These are phyloP conservation scores for Apistogramma diplotaenia DNA, from an alignment of 2,113 vertebrate genomes.

Conservation along the genomic window DNA sequence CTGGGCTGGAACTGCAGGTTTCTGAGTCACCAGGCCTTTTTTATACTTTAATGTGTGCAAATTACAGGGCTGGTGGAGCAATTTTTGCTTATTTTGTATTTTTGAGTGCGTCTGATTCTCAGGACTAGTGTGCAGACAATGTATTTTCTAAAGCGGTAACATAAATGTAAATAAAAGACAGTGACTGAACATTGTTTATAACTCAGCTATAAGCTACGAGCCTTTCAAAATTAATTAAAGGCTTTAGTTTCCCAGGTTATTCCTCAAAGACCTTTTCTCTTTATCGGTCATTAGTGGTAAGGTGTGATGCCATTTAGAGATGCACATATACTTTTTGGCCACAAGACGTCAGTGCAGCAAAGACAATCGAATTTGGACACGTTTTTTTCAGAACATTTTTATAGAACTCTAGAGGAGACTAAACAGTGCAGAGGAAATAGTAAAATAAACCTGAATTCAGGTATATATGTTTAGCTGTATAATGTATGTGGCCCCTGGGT, in stretches of 20 bases:
- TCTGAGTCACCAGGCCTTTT: constrained; percentile 20
- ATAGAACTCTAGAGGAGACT: not conserved
- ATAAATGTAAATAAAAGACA: too few relatives aligned
- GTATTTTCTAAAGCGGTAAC: too few relatives aligned
- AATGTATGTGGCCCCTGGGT: constrained; percentile 37
- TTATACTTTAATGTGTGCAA: not conserved
- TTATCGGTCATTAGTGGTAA: not conserved
- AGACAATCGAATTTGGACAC: not conserved
- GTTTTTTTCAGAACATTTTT: constrained; percentile 6
- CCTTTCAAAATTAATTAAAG: too few relatives aligned
- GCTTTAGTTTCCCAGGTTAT: too few relatives aligned
- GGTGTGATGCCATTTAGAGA: not conserved
- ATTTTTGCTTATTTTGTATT: not conserved
- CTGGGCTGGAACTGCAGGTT: constrained; percentile 26
- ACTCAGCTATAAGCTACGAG: too few relatives aligned
- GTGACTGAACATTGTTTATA: too few relatives aligned
- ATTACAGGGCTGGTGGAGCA: not conserved
- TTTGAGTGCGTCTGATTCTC: not conserved
- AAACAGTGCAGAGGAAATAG: not conserved
- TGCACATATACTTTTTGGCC: not conserved
- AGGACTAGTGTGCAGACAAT: not conserved
- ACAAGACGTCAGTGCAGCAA: constrained; percentile 25
- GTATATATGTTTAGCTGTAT: constrained; percentile 37
- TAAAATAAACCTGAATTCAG: constrained; percentile 18
- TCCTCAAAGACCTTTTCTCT: not conserved